Base-by-base conservation (phyloP, 2,797 vertebrate genomes). In the Gymnoscopelus braueri region DNA sequence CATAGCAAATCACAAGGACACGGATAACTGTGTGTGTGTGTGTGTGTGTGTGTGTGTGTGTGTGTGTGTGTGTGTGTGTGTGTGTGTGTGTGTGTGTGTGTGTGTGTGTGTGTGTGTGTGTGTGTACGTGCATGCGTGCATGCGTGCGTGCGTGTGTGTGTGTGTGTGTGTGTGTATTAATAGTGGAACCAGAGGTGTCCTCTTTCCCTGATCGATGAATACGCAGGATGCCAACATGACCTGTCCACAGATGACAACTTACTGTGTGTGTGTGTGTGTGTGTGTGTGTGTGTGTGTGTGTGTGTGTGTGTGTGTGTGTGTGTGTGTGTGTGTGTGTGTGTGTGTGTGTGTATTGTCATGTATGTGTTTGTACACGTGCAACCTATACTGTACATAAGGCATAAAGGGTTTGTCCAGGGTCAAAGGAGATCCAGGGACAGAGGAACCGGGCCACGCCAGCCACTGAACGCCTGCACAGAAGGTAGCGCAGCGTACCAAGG, bases 141-240 rank as follows among this genome's bases (percentile, higher is more conserved):
- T 57, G 55, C 19, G 19, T 19, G 19, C 19, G 1, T 19, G 19
- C 19, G 19, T 19, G 13, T 57, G 55, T 55, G 53, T 55, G 24
- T 13, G 2, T 32, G 8, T 57, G 53, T 26, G 54, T 2, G 35
- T 26, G 64, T 44, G 66, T 93, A 91, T 93, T 91, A 91, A 85
- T 89, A 91, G 82, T 57, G 60, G 72, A 86, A 87, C 71, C 60
- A 65, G 79, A 88, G 78, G 82, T 32, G 56, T 63, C 54, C 58
- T 67, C 64, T 67, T 57, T 60, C 65, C 12, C 72, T 72, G 78
- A 89, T 93, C 86, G 60, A 91, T 93, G 79, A 19, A 77, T 19
- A 60, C 44, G 50, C 67, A 62, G 72, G 73, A 52, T 35, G 56
- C 61, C 50, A 8, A 64, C 77, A 65, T 7, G 67, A 79, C 63